phyloP scores from a whole-genome alignment of 2,113 vertebrate genomes.

The Shinisaurus crocodilurus region DNA sequence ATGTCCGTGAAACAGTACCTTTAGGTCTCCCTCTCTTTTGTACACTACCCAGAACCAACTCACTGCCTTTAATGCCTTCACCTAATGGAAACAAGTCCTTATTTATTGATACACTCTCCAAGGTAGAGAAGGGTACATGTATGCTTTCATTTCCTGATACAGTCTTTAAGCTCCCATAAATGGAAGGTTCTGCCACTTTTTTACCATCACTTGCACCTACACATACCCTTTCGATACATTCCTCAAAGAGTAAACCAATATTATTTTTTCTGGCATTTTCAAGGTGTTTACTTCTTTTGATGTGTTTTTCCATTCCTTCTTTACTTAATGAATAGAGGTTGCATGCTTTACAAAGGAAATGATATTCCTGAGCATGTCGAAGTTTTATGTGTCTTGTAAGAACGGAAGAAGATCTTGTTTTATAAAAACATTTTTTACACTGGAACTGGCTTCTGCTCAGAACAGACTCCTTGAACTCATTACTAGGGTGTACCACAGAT shows the following conservation, averaged over 20 bases:
- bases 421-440: conserved; percentile 90
- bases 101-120: conserved; percentile 27
- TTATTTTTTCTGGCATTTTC: conserved; percentile 84
- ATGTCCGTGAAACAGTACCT: conserved; percentile 83
- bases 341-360: conserved; percentile 91
- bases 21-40: conserved; percentile 86
- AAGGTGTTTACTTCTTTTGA: conserved; percentile 88
- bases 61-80: conserved; percentile 49
- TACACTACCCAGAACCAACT: conserved; percentile 51
- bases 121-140: conserved; percentile 50
- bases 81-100: conserved; percentile 61
- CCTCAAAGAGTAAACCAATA: conserved; percentile 81
- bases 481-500: conserved; percentile 60
- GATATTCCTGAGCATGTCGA: conserved; percentile 84
- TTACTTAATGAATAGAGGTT: conserved; percentile 88
- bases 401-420: conserved; percentile 84
- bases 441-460: conserved; percentile 84
- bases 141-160: conserved; percentile 62
- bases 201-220: conserved; percentile 76
- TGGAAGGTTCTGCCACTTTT: conserved; percentile 64
- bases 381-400: conserved; percentile 88
- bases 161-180: conserved; percentile 61
- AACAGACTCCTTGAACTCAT: conserved; percentile 74
- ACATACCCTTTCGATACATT: conserved; percentile 88
- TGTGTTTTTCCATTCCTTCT: conserved; percentile 91